Base-by-base conservation (phyloP, 2,888 invertebrate species). In the Xylota sylvarum region DNA sequence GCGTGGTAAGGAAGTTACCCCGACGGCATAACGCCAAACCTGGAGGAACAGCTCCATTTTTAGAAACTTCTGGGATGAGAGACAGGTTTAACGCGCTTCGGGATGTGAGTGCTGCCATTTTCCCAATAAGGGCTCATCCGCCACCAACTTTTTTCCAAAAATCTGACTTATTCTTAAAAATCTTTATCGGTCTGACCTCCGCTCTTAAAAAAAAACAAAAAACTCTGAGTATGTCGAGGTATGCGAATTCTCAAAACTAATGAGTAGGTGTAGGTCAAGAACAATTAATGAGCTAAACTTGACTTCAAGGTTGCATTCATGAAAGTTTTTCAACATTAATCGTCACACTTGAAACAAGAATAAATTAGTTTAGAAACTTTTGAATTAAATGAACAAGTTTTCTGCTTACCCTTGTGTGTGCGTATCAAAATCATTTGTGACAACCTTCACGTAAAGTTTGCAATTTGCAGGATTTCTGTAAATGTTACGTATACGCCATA, bases 401-500 rank as follows among this genome's bases (percentile, higher is more conserved):
- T 23, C 14, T 9, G 12, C 30, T 6, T 17, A 7, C 46, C n/a
- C 48, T 48, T 10, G 17, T 10, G 23, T 48, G 48, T 48, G 48
- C 10, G 10, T 23, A 19, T 48, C 46, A 17, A 46, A 46, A 46
- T 46, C 46, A 46, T 7, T 48, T 48, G 19, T 48, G 32, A 55
- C 55, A 55, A 55, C 30, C 14, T 55, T 32, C 14, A 55, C 52
- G 27, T n/a, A 48, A 17, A 48, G 10, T 48, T 48, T 19, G 19
- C 27, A 50, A 27, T 27, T 35, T 35, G 0, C 5, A 56, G n/a
- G 19, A 35, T 17, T 56, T 56, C 35, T 35, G 0, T 9, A 35
- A 35, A 32, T 56, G 7, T 56, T 56, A 56, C 17, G 56, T 56
- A 56, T 56, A 35, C 35, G 56, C 10, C 56, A 56, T 12, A 56